Conservation (phyloP, 1,140 invertebrate species). For the Drosophila orena region DNA sequence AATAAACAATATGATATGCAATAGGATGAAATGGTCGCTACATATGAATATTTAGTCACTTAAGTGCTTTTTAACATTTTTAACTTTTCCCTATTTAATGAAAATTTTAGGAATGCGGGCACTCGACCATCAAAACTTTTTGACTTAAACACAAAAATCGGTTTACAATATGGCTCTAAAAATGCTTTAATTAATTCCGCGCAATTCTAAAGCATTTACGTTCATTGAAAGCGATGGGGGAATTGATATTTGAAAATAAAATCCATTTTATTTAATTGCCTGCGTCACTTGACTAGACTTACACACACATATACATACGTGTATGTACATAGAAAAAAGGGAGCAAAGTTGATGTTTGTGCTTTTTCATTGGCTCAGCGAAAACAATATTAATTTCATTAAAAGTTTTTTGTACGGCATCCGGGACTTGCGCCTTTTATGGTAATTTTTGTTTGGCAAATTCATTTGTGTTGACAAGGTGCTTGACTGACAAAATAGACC, state of each 20-base stretch:
- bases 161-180: background rate
- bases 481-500: constrained; percentile 62
- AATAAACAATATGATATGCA: background rate
- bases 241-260: constrained; percentile 16
- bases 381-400: constrained; percentile 49
- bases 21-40: background rate
- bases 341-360: background rate
- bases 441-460: constrained; percentile 26
- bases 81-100: too few species aligned
- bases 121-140: background rate
- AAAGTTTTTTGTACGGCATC: constrained; percentile 28
- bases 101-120: background rate
- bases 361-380: constrained; percentile 12
- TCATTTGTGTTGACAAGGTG: constrained; percentile 61
- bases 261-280: constrained; percentile 32
- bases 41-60: too few species aligned
- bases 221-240: constrained; percentile 11
- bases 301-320: constrained; percentile 1
- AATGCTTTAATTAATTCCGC: background rate
- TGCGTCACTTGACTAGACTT: constrained; percentile 28
- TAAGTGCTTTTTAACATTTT: too few species aligned
- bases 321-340: background rate
- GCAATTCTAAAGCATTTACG: background rate
- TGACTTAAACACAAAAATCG: background rate
- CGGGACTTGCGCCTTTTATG: constrained; percentile 7